Evolutionary conservation across 2,797 vertebrate genomes (phyloP), one percentile per base, ranked within the genome.

Genomic region (Dermochelys coriacea): DNA sequence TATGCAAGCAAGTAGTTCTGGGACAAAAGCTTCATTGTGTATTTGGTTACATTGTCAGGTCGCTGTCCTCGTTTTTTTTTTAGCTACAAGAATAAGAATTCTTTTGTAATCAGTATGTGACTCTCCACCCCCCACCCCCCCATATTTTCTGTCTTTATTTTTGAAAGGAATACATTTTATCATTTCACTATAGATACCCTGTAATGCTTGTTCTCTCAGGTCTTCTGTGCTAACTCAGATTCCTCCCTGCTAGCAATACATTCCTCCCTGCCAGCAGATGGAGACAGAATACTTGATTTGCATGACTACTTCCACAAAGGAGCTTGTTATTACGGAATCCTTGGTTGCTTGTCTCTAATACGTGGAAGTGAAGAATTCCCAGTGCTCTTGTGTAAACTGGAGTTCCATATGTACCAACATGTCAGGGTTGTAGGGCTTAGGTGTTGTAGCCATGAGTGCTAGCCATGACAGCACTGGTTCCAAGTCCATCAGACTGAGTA

Each of bases 1-100:
- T 96, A 77, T 59, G 64, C 57, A 75, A 95, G 94, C 94, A 96
- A 97, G 49, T 92, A 52, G 74, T 74, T 45, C 27, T 57, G 80
- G 83, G 90, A 97, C 96, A 97, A 97, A 97, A 96, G 96, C 94
- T 91, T 83, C 96, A 96, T 97, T 97, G 95, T 96, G 2, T 86
- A 87, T 93, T 95, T 89, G 75, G 87, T 94, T 97, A 93, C 89
- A 85, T 97, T 97, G 94, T 98, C 95, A 96, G 1, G 10, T 93
- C 91, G 89, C 87, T 81, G 87, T 97, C 97, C 90, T 96, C 47
- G 1, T 90, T 97, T 95, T 97, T 95, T 97, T 95, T 96, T 95
- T 92, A 87, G 91, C 85, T 89, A 47, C 51, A 88, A 74, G 86
- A 91, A 95, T 96, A 97, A 95, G 87, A 97, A 95, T 97, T 95